Evolutionary conservation across 2,113 vertebrate genomes (phyloP).

Genomic region (Ochotona princeps): DNA sequence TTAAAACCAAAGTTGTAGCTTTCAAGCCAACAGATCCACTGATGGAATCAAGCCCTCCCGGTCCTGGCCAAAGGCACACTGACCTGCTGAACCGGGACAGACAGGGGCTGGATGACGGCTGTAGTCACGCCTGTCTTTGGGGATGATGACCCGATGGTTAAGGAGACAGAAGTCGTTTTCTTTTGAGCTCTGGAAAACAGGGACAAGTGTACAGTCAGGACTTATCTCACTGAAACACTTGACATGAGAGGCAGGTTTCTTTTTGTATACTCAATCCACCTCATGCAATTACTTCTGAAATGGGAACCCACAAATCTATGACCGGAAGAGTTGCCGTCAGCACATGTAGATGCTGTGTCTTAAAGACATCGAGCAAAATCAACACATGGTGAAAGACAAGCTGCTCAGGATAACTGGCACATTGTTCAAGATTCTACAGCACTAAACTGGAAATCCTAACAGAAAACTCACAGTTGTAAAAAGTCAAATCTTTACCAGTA

Average conservation of each 20-base stretch:
- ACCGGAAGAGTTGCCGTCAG: background rate
- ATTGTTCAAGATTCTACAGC: background rate
- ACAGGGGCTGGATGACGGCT: slow-evolving; percentile 94
- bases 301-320: background rate
- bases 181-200: slow-evolving; percentile 91
- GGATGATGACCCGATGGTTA: slow-evolving; percentile 95
- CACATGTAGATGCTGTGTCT: background rate
- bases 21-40: background rate
- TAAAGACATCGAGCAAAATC: background rate
- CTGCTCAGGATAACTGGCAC: background rate
- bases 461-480: background rate
- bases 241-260: background rate
- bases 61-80: background rate
- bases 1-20: background rate
- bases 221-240: slow-evolving; percentile 10
- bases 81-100: slow-evolving; percentile 89
- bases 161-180: slow-evolving; percentile 96
- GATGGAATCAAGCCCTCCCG: fast-evolving
- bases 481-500: slow-evolving; percentile 8
- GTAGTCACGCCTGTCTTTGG: slow-evolving; percentile 93
- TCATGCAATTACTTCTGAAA: background rate
- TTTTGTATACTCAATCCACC: background rate
- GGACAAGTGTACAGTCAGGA: background rate
- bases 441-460: background rate
- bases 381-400: background rate